Evolutionary conservation across 2,888 invertebrate species (phyloP), one percentile per base, ranked within the genome.

Genomic region (Hypsopygia costalis): DNA sequence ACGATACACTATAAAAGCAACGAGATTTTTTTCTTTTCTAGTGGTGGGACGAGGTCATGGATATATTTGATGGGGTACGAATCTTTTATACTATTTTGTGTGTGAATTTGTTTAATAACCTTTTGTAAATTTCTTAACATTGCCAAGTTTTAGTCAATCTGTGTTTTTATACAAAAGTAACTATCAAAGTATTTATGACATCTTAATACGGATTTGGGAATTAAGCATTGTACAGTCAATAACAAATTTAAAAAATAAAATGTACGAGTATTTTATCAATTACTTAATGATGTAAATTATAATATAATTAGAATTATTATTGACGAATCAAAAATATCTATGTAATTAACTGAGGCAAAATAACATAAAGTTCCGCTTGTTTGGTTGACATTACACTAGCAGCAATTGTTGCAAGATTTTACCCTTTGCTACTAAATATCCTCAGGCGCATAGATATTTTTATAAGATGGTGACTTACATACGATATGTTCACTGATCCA

Each of bases 11-110:
- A 58, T 56, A 58, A 55, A 65, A 70, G 59, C 66, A 62, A 68
- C 65, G 63, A 69, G 58, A 62, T 61, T 58, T 90, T 91, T 92
- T 88, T 91, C 81, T 92, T 91, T 94, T 95, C 92, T 94, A 96
- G 95, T 96, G 95, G 95, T 96, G 96, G 96, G 95, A 96, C 94
- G 96, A 96, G 93, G 95, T 96, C 91, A 95, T 96, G 95, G 96
- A 96, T 92, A 95, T 96, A 91, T 96, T 96, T 92, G 95, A 96
- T 82, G 95, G 95, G 95, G 96, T 96, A 95, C 93, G 95, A 91
- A 79, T 72, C 68, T 83, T 90, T 89, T 85, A 75, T 71, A 72
- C 65, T 75, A 69, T 71, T 68, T 41, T 54, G 63, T 69, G 61
- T 78, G 77, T 85, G 74, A 81, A 65, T 62, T 62, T 77, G 66